A percentile compares a stretch with the other conserved stretches of the same genome.
Conservation (phyloP, 2,113 vertebrate species). For the Cottus gobio region DNA sequence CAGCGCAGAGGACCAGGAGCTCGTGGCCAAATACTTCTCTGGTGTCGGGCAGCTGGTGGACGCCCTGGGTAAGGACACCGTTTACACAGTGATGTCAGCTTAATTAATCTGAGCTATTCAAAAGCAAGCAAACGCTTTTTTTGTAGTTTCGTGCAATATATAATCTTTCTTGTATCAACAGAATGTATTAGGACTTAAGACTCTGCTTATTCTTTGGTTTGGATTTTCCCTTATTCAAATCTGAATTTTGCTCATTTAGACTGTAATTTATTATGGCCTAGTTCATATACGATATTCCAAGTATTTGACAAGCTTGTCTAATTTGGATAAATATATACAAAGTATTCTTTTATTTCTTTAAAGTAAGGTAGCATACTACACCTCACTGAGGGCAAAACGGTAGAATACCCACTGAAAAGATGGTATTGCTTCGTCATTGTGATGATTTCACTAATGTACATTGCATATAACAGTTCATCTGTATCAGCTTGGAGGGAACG, state of each 20-base stretch:
- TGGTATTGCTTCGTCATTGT: too few species aligned
- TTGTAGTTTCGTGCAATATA: neutral
- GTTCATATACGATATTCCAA: neutral
- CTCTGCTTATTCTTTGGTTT: neutral
- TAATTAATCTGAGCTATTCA: neutral
- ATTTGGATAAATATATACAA: too few species aligned
- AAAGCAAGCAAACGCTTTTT: neutral
- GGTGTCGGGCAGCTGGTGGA: conserved; percentile 88
- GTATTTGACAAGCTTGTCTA: neutral
- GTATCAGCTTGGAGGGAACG: neutral
- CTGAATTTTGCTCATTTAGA: neutral
- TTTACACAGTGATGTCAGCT: neutral
- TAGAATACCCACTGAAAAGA: neutral
- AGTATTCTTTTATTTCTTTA: too few species aligned
- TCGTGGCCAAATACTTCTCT: conserved; percentile 87
- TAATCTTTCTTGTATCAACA: too few species aligned
- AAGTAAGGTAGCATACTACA: neutral
- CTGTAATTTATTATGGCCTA: neutral
- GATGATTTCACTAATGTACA: too few species aligned
- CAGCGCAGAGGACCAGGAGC: conserved; percentile 74
- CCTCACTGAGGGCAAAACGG: too few species aligned
- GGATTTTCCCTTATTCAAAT: neutral
- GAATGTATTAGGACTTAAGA: too few species aligned
- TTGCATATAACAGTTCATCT: neutral
- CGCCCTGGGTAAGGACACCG: conserved; percentile 81